Percentiles rank a stretch among this genome's conserved stretches.
Conservation (phyloP, 1,140 invertebrate species). For the Brachionus rotundiformis region DNA sequence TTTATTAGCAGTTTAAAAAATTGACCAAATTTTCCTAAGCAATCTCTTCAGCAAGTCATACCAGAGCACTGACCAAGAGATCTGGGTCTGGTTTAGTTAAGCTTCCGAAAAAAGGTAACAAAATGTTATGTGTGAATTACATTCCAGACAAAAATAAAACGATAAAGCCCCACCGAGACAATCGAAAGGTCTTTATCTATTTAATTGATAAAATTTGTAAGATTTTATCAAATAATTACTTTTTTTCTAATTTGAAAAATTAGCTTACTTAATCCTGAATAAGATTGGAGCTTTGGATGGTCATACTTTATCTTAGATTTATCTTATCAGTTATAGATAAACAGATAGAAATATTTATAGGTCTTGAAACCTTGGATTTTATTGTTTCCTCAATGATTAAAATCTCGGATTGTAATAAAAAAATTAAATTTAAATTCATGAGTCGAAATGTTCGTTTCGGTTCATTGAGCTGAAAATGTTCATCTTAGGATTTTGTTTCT, state of each 20-base stretch:
- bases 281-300: slow-evolving; percentile 19
- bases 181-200: not conserved
- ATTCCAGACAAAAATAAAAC: not conserved
- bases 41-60: too few relatives aligned
- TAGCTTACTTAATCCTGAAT: slow-evolving; percentile 45
- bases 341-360: slow-evolving; percentile 12
- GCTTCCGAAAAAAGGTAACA: too few relatives aligned
- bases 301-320: not conserved
- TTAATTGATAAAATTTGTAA: slow-evolving; percentile 6
- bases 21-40: too few relatives aligned
- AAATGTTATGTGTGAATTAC: too few relatives aligned
- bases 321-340: not conserved
- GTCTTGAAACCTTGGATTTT: slow-evolving; percentile 23
- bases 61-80: too few relatives aligned
- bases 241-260: not conserved
- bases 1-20: too few relatives aligned
- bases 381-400: not conserved
- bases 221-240: slow-evolving; percentile 4
- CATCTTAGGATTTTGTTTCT: not conserved
- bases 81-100: too few relatives aligned
- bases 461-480: slow-evolving; percentile 41
- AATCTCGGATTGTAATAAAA: slow-evolving; percentile 8
- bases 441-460: slow-evolving; percentile 4
- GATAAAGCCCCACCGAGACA: not conserved
- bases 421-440: slow-evolving; percentile 12